phyloP scores from a whole-genome alignment of 2,888 invertebrate genomes.

The Mactromeris polynyma region DNA sequence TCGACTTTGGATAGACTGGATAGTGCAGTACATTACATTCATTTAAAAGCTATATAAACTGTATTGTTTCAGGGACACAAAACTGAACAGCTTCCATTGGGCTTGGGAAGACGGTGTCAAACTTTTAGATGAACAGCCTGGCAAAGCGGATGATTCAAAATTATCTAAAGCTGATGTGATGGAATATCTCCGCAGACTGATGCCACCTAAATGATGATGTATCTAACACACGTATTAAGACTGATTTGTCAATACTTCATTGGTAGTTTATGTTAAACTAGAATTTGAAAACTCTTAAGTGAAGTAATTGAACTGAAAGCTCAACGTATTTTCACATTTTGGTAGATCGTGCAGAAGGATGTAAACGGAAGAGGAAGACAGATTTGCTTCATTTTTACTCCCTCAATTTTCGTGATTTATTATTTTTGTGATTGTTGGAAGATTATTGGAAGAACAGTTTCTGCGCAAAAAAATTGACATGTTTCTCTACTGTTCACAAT shows the following conservation, averaged over 20 bases:
- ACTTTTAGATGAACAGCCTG: slow-evolving; percentile 82
- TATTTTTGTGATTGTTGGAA: too few species aligned
- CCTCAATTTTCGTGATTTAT: too few species aligned
- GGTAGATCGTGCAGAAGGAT: too few species aligned
- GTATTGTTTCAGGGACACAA: slow-evolving; percentile 83
- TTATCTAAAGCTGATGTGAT: slow-evolving; percentile 73
- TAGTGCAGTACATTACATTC: too few species aligned
- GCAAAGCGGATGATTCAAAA: slow-evolving; percentile 61
- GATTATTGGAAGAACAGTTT: too few species aligned
- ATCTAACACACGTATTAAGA: background rate
- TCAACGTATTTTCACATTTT: background rate
- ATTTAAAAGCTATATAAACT: too few species aligned
- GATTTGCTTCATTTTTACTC: too few species aligned
- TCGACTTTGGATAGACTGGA: too few species aligned
- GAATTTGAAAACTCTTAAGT: background rate
- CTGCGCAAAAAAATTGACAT: too few species aligned
- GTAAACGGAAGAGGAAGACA: too few species aligned
- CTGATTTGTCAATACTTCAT: background rate
- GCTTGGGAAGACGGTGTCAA: slow-evolving; percentile 87
- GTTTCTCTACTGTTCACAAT: too few species aligned
- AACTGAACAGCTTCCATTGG: slow-evolving; percentile 86
- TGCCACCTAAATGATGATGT: slow-evolving; percentile 49
- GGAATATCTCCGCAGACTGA: slow-evolving; percentile 70
- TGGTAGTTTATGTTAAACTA: background rate
- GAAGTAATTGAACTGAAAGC: background rate